phyloP scores from a whole-genome alignment of 2,888 invertebrate species.

The Dryobota labecula region DNA sequence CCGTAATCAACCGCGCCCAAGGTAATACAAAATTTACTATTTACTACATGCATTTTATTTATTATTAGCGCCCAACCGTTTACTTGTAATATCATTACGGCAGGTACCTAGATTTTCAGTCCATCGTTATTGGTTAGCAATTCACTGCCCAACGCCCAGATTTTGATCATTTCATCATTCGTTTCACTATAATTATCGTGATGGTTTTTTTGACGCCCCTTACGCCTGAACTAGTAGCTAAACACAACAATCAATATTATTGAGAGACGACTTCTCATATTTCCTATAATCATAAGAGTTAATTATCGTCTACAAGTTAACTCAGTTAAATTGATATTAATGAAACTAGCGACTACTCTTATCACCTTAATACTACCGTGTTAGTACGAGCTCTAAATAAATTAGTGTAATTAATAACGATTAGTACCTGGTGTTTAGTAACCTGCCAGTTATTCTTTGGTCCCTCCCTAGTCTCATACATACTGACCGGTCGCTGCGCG shows the following conservation, averaged over 20 bases:
- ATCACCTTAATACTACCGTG: constrained; percentile 34
- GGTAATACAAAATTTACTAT: background rate
- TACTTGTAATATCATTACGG: background rate
- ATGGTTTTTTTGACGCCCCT: background rate
- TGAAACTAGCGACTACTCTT: constrained; percentile 48
- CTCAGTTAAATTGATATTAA: constrained; percentile 53
- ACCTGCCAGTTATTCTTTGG: constrained; percentile 91
- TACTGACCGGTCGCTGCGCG: constrained; percentile 95
- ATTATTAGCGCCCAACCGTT: background rate
- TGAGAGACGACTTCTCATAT: background rate
- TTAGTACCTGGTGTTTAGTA: constrained; percentile 91
- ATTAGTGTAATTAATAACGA: constrained; percentile 81
- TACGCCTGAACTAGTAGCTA: background rate
- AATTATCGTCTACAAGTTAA: constrained; percentile 53
- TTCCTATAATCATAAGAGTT: constrained; percentile 43
- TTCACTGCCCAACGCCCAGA: background rate
- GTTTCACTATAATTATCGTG: background rate
- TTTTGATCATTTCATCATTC: constrained; percentile 1
- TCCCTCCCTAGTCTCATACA: constrained; percentile 96
- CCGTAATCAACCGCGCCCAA: background rate
- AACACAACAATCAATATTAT: too few species aligned
- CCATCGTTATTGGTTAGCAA: constrained; percentile 27
- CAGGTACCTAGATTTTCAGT: constrained; percentile 7
- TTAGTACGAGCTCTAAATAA: constrained; percentile 59
- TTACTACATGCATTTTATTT: constrained; percentile 1